Evolutionary conservation across 2,888 invertebrate species (phyloP), one percentile per base, ranked within the genome.

Genomic region (Mythimna pallens): DNA sequence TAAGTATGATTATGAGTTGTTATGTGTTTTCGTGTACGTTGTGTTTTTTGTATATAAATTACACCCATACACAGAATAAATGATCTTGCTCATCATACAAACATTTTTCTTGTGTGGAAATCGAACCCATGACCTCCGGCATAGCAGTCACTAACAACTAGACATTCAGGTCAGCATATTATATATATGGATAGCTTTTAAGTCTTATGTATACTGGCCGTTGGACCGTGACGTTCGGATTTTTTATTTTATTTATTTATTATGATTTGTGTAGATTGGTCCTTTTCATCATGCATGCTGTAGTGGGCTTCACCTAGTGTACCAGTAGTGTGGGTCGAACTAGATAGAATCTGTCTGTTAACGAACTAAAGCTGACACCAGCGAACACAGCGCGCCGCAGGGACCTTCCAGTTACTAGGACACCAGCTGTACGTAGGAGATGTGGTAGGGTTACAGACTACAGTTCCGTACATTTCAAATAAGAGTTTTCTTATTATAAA

Each of bases 301-400:
- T 30, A n/a, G 20, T 47, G 47, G 34, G n/a, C 12, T 20, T 55
- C 40, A 50, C 47, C 40, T 50, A 34, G 65, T 65, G 55, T 55
- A 5, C 20, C 22, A 50, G 55, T 58, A 20, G 66, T 55, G 30
- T 22, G 36, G 40, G 9, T 66, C 66, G 47, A 47, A 17, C 47
- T 20, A 17, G 66, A 74, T 66, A 34, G 3, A 17, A 67, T 25
- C 55, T 52, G 55, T 55, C 66, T 12, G 50, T 10, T 34, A 55
- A 25, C 75, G 43, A 74, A 74, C 66, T 55, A 47, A 40, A 43
- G 43, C 40, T 58, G 67, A 52, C 75, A 66, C n/a, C 9, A 54
- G 63, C 17, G 58, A 34, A 34, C 75, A 43, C 34, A 14, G 12
- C 62, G 20, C 20, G n/a, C 36, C n/a, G 9, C 50, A n/a, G n/a